Base-by-base conservation (phyloP, 2,797 vertebrate genomes). In the Microctenopoma stevenorrisi region DNA sequence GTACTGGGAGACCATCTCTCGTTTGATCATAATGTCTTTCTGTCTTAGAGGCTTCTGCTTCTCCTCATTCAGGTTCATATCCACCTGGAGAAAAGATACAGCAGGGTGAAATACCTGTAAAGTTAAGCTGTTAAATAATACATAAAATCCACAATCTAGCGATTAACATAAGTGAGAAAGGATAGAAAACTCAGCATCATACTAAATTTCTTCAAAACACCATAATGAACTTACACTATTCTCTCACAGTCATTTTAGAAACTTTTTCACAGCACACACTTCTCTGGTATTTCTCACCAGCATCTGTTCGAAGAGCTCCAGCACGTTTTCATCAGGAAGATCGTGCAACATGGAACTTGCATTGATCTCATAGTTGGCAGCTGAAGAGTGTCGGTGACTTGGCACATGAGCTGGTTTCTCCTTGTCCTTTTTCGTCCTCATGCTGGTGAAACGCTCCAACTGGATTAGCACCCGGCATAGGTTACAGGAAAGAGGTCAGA, bases 1-100 rank as follows among this genome's bases (percentile, higher is more conserved):
- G 78, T 98, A 98, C 72, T 96, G 96, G 55, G 96, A 97, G 42
- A 97, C 95, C 96, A 98, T 98, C 89, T 97, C 96, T 83, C 96
- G 93, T 87, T 97, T 97, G 79, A 96, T 98, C 50, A 76, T 26
- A 22, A 97, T 96, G 85, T 96, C 95, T 81, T 97, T 97, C 68
- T 87, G 86, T 76, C 96, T 91, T 47, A 97, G 87, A 52, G 96
- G 96, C 56, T 90, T 93, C 89, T 97, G 96, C 73, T 96, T 97
- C 85, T 97, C 95, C 48, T 94, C 95, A 37, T 96, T 97, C 74
- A 96, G 92, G 87, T 96, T 97, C 97, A 96, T 96, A 79, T 97
- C 96, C 86, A 95, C 86, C 96, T 97, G 65, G 43, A 64, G 22
- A 66, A 43, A 71, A 8, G 71, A 5, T 49, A 28, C 6, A 40